phyloP scores from a whole-genome alignment of 92 coral and sea anemone species.

The Porites divaricata region DNA sequence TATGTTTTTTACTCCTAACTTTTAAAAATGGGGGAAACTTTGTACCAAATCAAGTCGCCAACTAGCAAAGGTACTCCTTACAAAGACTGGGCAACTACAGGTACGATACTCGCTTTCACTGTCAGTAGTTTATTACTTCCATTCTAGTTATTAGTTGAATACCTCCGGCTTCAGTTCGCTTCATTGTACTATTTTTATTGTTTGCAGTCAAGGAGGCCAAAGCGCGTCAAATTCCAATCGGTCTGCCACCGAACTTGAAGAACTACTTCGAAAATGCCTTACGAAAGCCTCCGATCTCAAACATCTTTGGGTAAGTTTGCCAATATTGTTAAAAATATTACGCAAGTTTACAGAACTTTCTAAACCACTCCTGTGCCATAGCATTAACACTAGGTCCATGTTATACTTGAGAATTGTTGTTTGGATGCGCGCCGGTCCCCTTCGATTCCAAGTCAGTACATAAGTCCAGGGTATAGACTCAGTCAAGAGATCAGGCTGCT shows the following conservation, averaged over 20 bases:
- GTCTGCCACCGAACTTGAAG: constrained; percentile 62
- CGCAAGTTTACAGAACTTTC: neutral
- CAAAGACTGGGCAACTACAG: constrained; percentile 83
- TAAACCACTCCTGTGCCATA: neutral
- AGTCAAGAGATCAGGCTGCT: too few relatives aligned
- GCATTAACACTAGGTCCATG: constrained; percentile 10
- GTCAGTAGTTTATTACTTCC: neutral
- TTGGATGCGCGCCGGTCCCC: too few relatives aligned
- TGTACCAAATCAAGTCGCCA: constrained; percentile 4
- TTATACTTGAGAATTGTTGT: neutral
- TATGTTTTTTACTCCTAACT: neutral
- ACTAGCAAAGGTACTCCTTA: constrained; percentile 14
- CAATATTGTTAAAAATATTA: neutral
- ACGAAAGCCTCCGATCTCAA: constrained; percentile 35
- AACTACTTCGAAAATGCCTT: constrained; percentile 70
- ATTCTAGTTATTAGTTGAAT: neutral
- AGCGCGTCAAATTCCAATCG: constrained; percentile 55
- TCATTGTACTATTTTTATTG: constrained; percentile 3
- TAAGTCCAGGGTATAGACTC: too few relatives aligned
- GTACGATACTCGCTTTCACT: neutral
- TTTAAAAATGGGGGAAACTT: constrained; percentile 13
- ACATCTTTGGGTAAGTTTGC: constrained; percentile 30
- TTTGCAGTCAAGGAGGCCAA: constrained; percentile 71
- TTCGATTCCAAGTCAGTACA: too few relatives aligned
- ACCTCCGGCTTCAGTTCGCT: neutral